A percentile compares a stretch with the other conserved stretches of the same genome.
Evolutionary conservation across 1,140 invertebrate genomes (phyloP).

Genomic region (Pararge aegeria): DNA sequence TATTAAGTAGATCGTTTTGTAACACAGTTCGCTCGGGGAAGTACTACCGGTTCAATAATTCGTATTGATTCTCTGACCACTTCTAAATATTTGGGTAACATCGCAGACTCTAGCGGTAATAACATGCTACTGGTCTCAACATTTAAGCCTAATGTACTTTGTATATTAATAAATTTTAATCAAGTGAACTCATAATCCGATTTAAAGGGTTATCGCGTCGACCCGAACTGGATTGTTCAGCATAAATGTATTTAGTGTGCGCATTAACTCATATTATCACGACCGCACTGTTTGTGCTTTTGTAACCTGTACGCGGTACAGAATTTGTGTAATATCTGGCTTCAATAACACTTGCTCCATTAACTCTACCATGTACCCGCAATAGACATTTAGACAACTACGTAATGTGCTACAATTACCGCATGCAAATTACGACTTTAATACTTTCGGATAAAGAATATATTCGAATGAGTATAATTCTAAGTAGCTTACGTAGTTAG

Average conservation of each 20-base stretch:
- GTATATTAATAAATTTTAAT: constrained; percentile 14
- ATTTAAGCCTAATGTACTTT: not conserved
- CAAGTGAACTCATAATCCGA: constrained; percentile 17
- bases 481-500: constrained; percentile 1
- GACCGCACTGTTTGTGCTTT: constrained; percentile 45
- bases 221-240: constrained; percentile 20
- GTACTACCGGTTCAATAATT: too few species aligned
- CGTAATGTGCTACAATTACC: constrained; percentile 29
- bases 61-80: too few species aligned
- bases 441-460: constrained; percentile 11
- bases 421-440: constrained; percentile 15
- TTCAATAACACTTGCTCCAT: constrained; percentile 70
- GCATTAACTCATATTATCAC: constrained; percentile 24
- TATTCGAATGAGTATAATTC: constrained; percentile 5
- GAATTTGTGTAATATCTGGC: constrained; percentile 61
- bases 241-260: constrained; percentile 23
- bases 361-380: constrained; percentile 54
- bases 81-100: too few species aligned
- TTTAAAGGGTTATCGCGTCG: constrained; percentile 22
- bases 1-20: too few species aligned
- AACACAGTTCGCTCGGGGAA: too few species aligned
- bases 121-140: not conserved
- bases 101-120: too few species aligned
- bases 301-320: constrained; percentile 42
- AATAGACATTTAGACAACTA: constrained; percentile 54